Base-by-base conservation (phyloP, 2,888 invertebrate species). In the Icerya purchasi region DNA sequence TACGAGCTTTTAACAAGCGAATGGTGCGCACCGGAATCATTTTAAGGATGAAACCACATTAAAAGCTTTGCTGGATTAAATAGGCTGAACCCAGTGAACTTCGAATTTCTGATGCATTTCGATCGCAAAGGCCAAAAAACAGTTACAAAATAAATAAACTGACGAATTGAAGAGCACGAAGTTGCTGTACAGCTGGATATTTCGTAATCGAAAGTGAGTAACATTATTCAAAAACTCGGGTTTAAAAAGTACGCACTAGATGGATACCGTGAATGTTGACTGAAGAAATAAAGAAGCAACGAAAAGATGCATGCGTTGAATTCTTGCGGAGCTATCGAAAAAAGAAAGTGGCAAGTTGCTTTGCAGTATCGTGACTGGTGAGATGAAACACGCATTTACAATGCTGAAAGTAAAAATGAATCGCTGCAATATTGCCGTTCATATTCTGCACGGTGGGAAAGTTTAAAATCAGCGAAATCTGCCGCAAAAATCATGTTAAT, bases 161-260 rank as follows among this genome's bases (percentile, higher is more conserved):
- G 54, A 3, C 23, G 24, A 54, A 54, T 54, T 5, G 25, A 3
- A 5, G 24, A 54, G 25, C 23, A 23, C 22, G 23, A 54, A n/a
- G 25, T 54, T 19, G 54, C 24, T 2, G n/a, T 3, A 2, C 2
- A 19, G 54, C 24, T 54, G 19, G 25, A 54, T n/a, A 54, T 54
- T 54, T 54, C 54, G 2, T 25, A 54, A 25, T 14, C 5, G 5
- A 3, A 2, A 3, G 54, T 54, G 14, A 54, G 54, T 25, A 23
- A 2, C 24, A 54, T 54, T 3, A 23, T 54, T 22, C 23, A 54
- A 5, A 54, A 22, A 18, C n/a, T 54, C 2, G 54, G 54, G 2
- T 54, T 54, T 22, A 54, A 54, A 54, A 54, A 54, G 54, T 52
- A 19, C 20, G 53, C 53, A 20, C 53, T 8, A 52, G 53, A 19